Conservation (phyloP, 1,140 invertebrate species). For the Drosophila nebulosa region DNA sequence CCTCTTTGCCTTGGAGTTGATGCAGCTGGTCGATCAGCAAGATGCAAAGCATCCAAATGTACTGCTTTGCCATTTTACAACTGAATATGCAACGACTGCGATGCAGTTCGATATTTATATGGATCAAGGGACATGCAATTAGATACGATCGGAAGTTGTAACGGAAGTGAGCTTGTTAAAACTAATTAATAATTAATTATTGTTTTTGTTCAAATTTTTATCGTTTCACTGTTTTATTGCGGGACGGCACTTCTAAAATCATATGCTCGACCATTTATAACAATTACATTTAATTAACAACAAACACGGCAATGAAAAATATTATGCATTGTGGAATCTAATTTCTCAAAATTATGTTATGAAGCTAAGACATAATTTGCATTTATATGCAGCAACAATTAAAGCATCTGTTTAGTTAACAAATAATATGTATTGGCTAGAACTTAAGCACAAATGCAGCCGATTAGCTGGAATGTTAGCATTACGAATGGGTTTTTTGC, state of each 20-base stretch:
- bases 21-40: slow-evolving; percentile 14
- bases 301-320: slow-evolving; percentile 37
- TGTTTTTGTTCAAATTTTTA: slow-evolving; percentile 14
- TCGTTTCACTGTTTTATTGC: slow-evolving; percentile 44
- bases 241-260: slow-evolving; percentile 34
- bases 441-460: slow-evolving; percentile 37
- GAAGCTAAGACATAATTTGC: slow-evolving; percentile 4
- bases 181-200: slow-evolving; percentile 3
- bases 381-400: too few species aligned
- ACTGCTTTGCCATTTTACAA: slow-evolving; percentile 23
- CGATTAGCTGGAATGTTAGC: slow-evolving; percentile 57
- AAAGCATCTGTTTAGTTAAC: slow-evolving; percentile 51
- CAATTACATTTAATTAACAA: slow-evolving; percentile 43
- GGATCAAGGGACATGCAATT: neutral
- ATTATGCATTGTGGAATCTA: neutral
- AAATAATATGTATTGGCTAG: slow-evolving; percentile 28
- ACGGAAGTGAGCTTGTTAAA: slow-evolving; percentile 8
- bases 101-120: slow-evolving; percentile 10
- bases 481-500: slow-evolving; percentile 32
- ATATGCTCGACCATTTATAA: slow-evolving; percentile 23
- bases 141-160: slow-evolving; percentile 2
- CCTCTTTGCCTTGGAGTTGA: neutral
- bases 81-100: neutral
- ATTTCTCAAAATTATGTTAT: neutral
- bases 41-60: neutral